Base-by-base conservation (phyloP, 2,113 vertebrate genomes). In the Eidolon helvum region DNA sequence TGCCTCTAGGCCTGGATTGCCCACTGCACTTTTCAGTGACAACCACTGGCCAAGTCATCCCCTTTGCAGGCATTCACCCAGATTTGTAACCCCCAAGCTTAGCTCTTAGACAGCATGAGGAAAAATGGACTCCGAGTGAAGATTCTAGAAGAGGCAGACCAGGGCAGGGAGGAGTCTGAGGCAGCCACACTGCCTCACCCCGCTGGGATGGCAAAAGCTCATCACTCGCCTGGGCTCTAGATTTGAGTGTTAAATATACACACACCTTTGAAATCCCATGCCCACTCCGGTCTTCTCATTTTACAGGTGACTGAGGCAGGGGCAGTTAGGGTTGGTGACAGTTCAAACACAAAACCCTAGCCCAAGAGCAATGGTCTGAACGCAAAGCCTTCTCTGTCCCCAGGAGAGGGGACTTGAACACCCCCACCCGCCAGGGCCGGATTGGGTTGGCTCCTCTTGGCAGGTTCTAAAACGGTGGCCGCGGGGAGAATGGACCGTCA, bases 1-100 rank as follows among this genome's bases (percentile, higher is more conserved):
- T 43, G 45, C 45, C 80, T 68, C 26, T 8, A n/a, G 87, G 78
- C 57, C 59, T 91, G 82, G 24, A 96, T 92, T 96, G 97, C 90
- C 80, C 90, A 92, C 50, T 80, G 9, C 30, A 9, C 18, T 93
- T 88, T 59, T 50, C 90, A 95, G 45, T 45, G 35, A 74, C 57
- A 90, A 90, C 40, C n/a, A 35, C 63, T 75, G 40, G 84, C 92
- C 94, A 94, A 87, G 69, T 55, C 11, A 21, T 82, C 68, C 33
- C 93, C 61, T 63, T 57, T 88, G 61, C 66, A 95, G 90, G 87
- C 74, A 53, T 68, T 71, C 30, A 50, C 45, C 72, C 96, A 75
- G 74, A 82, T 18, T 2, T 40, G 7, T 72, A 38, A 86, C 63
- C 57, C 79, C 19, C 4, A 21, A 94, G 68, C 66, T n/a, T 94